Evolutionary conservation across 2,113 vertebrate genomes (phyloP).

Genomic region (Psilopogon haemacephalus): DNA sequence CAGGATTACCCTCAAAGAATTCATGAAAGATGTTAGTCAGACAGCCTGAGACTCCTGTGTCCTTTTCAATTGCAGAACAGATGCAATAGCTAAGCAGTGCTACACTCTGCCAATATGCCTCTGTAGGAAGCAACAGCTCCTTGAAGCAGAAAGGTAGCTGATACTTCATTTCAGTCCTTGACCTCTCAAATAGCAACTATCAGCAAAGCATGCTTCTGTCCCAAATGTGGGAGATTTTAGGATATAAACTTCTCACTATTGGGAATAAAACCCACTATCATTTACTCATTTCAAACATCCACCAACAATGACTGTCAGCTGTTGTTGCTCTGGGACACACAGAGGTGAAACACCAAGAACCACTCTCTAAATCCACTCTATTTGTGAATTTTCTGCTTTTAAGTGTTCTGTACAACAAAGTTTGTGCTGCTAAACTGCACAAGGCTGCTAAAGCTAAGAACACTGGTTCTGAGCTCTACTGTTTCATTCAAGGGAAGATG

Average conservation of each 20-base stretch:
- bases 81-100: neutral
- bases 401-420: neutral
- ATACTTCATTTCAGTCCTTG: neutral
- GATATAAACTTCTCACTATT: conserved; percentile 9
- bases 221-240: neutral
- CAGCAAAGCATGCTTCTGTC: neutral
- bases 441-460: neutral
- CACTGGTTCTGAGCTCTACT: neutral
- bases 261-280: neutral
- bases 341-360: neutral
- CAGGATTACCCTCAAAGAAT: neutral
- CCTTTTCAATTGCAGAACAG: neutral
- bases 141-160: neutral
- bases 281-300: conserved; percentile 23
- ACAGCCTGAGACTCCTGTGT: neutral
- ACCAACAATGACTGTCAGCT: conserved; percentile 22
- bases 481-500: neutral
- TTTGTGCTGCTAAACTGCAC: neutral
- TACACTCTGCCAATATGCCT: neutral
- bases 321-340: neutral
- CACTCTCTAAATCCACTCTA: neutral
- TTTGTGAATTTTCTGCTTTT: neutral
- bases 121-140: neutral
- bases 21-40: neutral
- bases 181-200: conserved; percentile 2